Evolutionary conservation across 2,888 invertebrate species (phyloP).

Genomic region (Drosophila infuscata): DNA sequence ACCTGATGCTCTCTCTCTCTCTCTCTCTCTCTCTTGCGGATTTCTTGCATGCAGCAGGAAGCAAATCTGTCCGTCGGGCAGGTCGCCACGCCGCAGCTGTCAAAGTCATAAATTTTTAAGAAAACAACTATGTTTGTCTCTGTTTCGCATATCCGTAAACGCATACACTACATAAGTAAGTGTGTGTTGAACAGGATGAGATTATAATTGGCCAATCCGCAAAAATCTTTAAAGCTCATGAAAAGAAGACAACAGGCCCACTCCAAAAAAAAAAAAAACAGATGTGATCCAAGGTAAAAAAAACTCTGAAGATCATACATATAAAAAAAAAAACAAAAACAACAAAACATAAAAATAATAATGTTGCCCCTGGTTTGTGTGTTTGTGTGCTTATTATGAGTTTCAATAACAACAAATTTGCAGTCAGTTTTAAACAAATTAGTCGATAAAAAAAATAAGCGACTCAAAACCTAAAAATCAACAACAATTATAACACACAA

Average conservation of each 20-base stretch:
- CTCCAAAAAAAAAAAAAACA: constrained; percentile 25
- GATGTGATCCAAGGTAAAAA: constrained; percentile 59
- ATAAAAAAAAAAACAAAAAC: constrained; percentile 23
- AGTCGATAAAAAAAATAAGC: constrained; percentile 46
- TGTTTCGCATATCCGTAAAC: constrained; percentile 15
- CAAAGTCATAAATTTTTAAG: constrained; percentile 46
- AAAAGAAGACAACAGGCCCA: constrained; percentile 35
- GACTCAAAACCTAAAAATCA: constrained; percentile 37
- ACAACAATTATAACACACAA: constrained; percentile 50
- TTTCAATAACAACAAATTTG: constrained; percentile 70
- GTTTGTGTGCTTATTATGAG: constrained; percentile 24
- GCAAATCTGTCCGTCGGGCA: constrained; percentile 38
- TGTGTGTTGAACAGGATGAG: constrained; percentile 45
- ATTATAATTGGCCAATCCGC: constrained; percentile 34
- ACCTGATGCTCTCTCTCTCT: constrained; percentile 48
- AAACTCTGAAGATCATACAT: constrained; percentile 47
- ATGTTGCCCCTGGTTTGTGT: constrained; percentile 55
- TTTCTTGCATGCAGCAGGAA: constrained; percentile 31
- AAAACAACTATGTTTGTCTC: constrained; percentile 44
- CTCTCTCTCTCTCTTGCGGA: constrained; percentile 10
- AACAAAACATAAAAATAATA: constrained; percentile 39
- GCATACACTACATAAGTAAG: constrained; percentile 12
- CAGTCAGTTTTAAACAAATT: constrained; percentile 71
- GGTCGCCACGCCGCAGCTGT: constrained; percentile 38
- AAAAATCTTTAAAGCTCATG: constrained; percentile 26